These are phyloP conservation scores for Seladonia tumulorum DNA, from an alignment of 2,888 invertebrate species.

Conservation along the genomic window DNA sequence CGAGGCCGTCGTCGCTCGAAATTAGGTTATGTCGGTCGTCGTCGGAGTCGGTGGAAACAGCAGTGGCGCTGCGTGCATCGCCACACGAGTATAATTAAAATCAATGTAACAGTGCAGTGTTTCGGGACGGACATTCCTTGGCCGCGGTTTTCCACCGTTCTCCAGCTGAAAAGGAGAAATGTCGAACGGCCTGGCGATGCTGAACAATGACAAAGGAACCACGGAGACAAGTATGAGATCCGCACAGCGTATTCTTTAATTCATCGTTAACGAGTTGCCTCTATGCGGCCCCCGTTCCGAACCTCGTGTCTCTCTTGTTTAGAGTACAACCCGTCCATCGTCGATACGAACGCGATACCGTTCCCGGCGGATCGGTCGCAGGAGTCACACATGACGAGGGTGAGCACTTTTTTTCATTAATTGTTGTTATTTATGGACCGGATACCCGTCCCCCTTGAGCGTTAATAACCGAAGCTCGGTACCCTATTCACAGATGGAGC, in stretches of 20 bases:
- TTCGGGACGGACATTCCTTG: conserved; percentile 27
- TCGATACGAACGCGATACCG: conserved; percentile 54
- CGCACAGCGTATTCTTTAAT: conserved; percentile 55
- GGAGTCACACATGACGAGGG: conserved; percentile 67
- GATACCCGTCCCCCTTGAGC: neutral
- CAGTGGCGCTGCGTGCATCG: conserved; percentile 74
- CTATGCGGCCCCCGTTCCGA: neutral
- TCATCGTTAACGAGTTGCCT: neutral
- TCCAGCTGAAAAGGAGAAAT: conserved; percentile 53
- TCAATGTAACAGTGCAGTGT: conserved; percentile 77
- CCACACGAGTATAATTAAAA: conserved; percentile 75
- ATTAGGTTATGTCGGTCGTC: conserved; percentile 54
- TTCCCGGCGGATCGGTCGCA: conserved; percentile 66
- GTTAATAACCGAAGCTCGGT: conserved; percentile 30
- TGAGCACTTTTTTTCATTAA: conserved; percentile 60
- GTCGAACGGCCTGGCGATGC: conserved; percentile 77
- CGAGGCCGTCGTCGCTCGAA: neutral
- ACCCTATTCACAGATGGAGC: conserved; percentile 73
- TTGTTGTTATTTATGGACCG: conserved; percentile 49
- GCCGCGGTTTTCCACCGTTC: conserved; percentile 16
- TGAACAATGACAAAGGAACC: conserved; percentile 71
- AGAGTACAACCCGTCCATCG: conserved; percentile 69
- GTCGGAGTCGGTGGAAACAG: conserved; percentile 45
- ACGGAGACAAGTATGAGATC: conserved; percentile 71
- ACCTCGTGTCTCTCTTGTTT: conserved; percentile 23